Evolutionary conservation across 2,113 vertebrate species (phyloP), one percentile per base, ranked within the genome.

Genomic region (Acanthisitta chloris): DNA sequence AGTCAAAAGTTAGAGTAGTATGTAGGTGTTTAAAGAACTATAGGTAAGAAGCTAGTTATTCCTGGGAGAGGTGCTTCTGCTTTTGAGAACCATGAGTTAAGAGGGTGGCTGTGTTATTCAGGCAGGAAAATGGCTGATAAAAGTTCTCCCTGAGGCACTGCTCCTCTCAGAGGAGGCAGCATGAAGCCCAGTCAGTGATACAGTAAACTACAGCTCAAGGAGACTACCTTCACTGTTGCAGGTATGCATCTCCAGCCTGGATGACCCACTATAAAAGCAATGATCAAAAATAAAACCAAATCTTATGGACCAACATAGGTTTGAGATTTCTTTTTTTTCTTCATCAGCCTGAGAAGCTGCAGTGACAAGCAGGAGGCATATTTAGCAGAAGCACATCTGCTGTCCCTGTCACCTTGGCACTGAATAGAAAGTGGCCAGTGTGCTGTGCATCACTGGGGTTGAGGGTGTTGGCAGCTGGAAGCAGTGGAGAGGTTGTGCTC

Each of bases 51-150:
- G 46, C 17, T 26, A 51, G 29, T 9, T 79, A 36, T 14, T 76
- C 48, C 52, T 38, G 24, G 43, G 29, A 88, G 29, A 79, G 33
- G n/a, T 3, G 1, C 43, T 88, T 78, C 79, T 91, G 4, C 92
- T 97, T 95, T 94, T 92, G 85, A 91, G 81, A 94, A 40, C 49
- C 91, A 66, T 61, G 69, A 64, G 51, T 86, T 72, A 48, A 64
- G 61, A 90, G 31, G 18, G 40, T 70, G 70, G 28, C 43, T 65
- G 34, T 71, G 45, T 93, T 74, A 67, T 8, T 80, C 31, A 88
- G 48, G 64, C 67, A 91, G 76, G 61, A 86, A 93, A 94, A 87
- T 38, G 42, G 46, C 88, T 82, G 91, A 87, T 49, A 33, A 55
- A 80, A 76, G 70, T 17, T n/a, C 19, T 69, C 62, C 66, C 83